Base-by-base conservation (phyloP, 2,113 vertebrate genomes). In the Sphaerodactylus townsendi region DNA sequence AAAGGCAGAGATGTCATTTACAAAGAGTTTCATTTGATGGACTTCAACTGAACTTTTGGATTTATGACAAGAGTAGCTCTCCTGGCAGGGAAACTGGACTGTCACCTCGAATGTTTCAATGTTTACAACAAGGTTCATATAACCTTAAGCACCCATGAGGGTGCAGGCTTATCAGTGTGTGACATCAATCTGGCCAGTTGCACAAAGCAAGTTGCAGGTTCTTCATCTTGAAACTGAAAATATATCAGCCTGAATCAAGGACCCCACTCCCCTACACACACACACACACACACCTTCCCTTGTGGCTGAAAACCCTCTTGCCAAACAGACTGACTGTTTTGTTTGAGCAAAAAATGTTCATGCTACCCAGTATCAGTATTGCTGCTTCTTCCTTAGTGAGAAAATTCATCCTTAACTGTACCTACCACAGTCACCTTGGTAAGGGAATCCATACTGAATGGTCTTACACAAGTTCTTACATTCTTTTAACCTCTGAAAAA, bases 11-110 rank as follows among this genome's bases (percentile, higher is more conserved):
- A 99, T 0, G 99, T 98, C 91, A 99, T 99, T 94, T 99, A 98
- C 96, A 99, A 99, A 86, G 98, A 99, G 93, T 99, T 99, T 84
- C 92, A 98, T 86, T 99, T 99, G 91, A 99, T 99, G 96, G 98
- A 99, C 90, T 99, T 99, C 91, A 99, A 98, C 74, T 96, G 98
- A 98, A 97, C 97, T 15, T 97, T 97, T 85, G 97, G 97, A 83
- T 97, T 97, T 88, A 97, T 97, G 97, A 96, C 97, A 7, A 95
- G 96, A 91, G 96, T 97, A 35, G 97, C 97, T 66, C 87, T 97
- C 35, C 96, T 97, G 85, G 96, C 97, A 80, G 97, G 97, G 91
- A 97, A 97, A 79, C 78, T 97, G 89, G 96, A 97, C 85, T 97
- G 97, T 72, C 97, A 97, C 65, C 97, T 97, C 0, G 97, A 97